Evolutionary conservation across 1,140 invertebrate genomes (phyloP), one percentile per base, ranked within the genome.

Genomic region (Polypedilum pembai): DNA sequence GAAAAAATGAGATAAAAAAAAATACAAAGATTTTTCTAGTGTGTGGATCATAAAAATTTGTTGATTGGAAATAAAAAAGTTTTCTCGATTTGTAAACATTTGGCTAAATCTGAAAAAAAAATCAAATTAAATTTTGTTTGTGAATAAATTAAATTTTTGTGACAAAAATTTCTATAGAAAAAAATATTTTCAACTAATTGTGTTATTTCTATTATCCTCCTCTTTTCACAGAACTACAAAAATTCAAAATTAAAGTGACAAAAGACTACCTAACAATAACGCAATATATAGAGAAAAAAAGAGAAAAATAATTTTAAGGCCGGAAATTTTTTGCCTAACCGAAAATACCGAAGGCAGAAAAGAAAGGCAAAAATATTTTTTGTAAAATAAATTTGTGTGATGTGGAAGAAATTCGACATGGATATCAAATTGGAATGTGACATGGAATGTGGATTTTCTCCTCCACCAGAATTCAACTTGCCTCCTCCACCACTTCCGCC

Each of bases 321-420:
- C 45, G 45, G 45, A 56, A 56, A 15, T 56, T 56, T 56, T 56
- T 56, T 56, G 45, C 45, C 45, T 15, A 56, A 69, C 15, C 17
- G 15, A n/a, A 20, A 69, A 20, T n/a, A 69, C 15, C 3, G 5
- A 20, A 69, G 65, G 20, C 65, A 21, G 20, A 69, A 66, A 17
- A 45, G 15, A 56, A 56, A 56, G 45, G n/a, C n/a, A 56, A n/a
- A 56, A 56, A 56, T 56, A 4, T 56, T 56, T n/a, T n/a, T 56
- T n/a, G 45, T n/a, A 56, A 56, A 56, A 56, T 56, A 69, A 21
- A 21, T 21, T 18, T 69, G 65, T 69, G 65, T 69, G 20, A 69
- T 69, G 65, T 69, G 65, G 65, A 69, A 69, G 20, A 69, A 69
- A 21, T 69, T 69, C 20, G 65, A 69, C 65, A 69, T 69, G 65